These are phyloP conservation scores for Lasaia peninsularis DNA, from an alignment of 1,140 invertebrate genomes.

Conservation along the genomic window DNA sequence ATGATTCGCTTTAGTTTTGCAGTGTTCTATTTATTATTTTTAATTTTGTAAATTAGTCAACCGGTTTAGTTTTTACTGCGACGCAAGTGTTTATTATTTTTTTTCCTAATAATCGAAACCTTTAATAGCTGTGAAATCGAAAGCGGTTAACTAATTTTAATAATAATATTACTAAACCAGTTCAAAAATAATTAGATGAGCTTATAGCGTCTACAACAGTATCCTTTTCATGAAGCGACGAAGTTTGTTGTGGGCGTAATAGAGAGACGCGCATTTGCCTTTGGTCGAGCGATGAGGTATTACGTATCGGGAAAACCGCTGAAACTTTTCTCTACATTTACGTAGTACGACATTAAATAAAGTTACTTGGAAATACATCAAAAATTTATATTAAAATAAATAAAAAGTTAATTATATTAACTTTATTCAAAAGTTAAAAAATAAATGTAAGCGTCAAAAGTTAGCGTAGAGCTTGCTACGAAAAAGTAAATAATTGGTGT, in stretches of 20 bases:
- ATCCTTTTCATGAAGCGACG: conserved; percentile 20
- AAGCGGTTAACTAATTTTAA: too few species aligned
- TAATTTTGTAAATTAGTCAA: too few species aligned
- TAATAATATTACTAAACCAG: too few species aligned
- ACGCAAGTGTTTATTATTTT: too few species aligned
- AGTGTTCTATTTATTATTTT: too few species aligned
- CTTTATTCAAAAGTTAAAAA: not conserved
- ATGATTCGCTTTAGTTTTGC: too few species aligned
- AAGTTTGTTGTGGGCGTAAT: conserved; percentile 31
- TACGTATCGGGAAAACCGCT: conserved; percentile 32
- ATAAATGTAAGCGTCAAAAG: not conserved
- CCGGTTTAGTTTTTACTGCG: too few species aligned
- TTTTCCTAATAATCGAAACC: too few species aligned
- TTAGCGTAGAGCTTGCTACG: not conserved
- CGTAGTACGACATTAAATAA: not conserved
- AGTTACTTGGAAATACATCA: not conserved
- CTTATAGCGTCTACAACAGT: not conserved
- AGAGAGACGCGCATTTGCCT: conserved; percentile 40
- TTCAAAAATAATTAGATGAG: not conserved
- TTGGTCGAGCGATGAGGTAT: conserved; percentile 37
- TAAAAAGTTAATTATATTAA: not conserved
- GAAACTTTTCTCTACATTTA: conserved; percentile 42
- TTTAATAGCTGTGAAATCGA: too few species aligned
- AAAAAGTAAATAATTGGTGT: not conserved
- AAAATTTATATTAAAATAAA: not conserved